These are phyloP conservation scores for Palythoa grandis DNA, from an alignment of 92 coral and sea anemone genomes.

Conservation along the genomic window DNA sequence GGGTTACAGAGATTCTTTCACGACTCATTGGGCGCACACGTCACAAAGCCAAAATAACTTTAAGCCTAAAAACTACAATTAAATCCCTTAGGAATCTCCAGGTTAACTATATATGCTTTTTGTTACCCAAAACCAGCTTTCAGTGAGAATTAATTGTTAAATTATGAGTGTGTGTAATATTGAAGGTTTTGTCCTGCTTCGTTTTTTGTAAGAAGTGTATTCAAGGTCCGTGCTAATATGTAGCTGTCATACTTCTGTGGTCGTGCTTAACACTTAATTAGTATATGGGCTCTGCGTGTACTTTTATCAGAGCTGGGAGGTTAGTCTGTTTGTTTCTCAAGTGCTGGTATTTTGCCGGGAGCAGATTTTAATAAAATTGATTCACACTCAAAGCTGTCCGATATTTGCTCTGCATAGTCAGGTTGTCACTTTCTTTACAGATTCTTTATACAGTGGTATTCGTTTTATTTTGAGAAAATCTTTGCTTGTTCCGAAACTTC, in stretches of 20 bases:
- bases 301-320: constrained; percentile 32
- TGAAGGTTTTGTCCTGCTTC: neutral
- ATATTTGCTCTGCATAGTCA: constrained; percentile 33
- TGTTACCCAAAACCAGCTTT: neutral
- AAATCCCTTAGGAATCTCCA: constrained; percentile 21
- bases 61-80: constrained; percentile 28
- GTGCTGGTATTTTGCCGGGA: constrained; percentile 49
- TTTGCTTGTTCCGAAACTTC: neutral
- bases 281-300: constrained; percentile 35
- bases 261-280: constrained; percentile 42
- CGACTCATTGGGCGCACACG: neutral
- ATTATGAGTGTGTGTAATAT: neutral
- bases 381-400: constrained; percentile 37
- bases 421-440: constrained; percentile 32
- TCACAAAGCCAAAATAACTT: constrained; percentile 35
- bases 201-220: neutral
- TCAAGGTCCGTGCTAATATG: neutral
- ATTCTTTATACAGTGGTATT: constrained; percentile 9
- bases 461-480: constrained; percentile 19
- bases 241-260: neutral
- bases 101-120: constrained; percentile 10
- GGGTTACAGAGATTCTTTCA: constrained; percentile 16
- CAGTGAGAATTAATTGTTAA: neutral
- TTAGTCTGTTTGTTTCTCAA: constrained; percentile 42
- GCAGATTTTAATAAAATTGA: constrained; percentile 43